Evolutionary conservation across 2,797 vertebrate genomes (phyloP).

Genomic region (Paguma larvata): DNA sequence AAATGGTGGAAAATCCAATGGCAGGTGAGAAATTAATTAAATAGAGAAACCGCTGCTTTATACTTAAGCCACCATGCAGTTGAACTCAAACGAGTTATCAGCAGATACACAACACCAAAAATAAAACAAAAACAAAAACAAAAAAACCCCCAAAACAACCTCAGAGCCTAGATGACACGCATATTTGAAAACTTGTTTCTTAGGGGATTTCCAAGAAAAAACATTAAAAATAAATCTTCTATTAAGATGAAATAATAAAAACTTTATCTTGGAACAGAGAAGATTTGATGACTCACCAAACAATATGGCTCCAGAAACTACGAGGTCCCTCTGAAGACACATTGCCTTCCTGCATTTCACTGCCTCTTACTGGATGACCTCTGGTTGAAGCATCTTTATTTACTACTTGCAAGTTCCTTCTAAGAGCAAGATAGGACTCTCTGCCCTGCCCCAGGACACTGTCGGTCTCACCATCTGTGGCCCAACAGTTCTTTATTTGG

Average conservation of each 20-base stretch:
- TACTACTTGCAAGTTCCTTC: background rate
- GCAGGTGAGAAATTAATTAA: slow-evolving; percentile 53
- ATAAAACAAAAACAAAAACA: background rate
- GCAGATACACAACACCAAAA: background rate
- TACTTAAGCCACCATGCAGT: background rate
- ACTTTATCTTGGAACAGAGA: background rate
- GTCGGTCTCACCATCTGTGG: background rate
- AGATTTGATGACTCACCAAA: background rate
- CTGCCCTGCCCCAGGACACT: no score
- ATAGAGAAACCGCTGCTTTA: background rate
- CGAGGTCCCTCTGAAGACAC: accelerated
- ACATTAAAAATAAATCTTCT: background rate
- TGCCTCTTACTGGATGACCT: accelerated
- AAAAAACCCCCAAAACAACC: background rate
- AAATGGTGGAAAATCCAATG: background rate
- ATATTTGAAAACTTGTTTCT: slow-evolving; percentile 8
- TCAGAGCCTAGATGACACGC: background rate
- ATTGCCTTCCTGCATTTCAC: background rate
- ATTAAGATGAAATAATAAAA: slow-evolving; percentile 22
- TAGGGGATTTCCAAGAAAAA: slow-evolving; percentile 39
- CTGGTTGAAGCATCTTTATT: background rate
- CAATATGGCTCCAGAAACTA: background rate
- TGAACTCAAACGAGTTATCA: background rate
- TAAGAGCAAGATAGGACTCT: no score
- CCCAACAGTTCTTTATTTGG: background rate